These are phyloP conservation scores for Clepsis dumicolana DNA, from an alignment of 2,888 invertebrate genomes.

Conservation along the genomic window DNA sequence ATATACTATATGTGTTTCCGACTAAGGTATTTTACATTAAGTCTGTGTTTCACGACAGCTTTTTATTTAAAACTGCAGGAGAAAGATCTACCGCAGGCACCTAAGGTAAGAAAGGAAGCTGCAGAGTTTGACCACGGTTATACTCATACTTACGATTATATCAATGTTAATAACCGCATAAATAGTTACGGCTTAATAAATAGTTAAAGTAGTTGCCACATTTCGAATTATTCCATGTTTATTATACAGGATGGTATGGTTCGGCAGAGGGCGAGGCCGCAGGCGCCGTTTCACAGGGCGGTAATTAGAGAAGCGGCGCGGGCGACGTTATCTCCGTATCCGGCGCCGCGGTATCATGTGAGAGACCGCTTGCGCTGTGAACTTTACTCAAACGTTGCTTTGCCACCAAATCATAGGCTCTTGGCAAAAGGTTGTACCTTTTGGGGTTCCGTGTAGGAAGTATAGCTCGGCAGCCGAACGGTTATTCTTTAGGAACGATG, in stretches of 20 bases:
- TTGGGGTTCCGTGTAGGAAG: neutral
- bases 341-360: slow-evolving; percentile 76
- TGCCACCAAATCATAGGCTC: slow-evolving; percentile 21
- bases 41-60: too few species aligned
- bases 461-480: neutral
- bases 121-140: neutral
- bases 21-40: too few species aligned
- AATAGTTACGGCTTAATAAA: slow-evolving; percentile 31
- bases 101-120: neutral
- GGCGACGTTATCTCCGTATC: slow-evolving; percentile 71
- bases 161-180: slow-evolving; percentile 2
- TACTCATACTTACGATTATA: neutral
- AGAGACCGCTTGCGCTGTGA: slow-evolving; percentile 66
- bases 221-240: slow-evolving; percentile 33
- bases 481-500: neutral
- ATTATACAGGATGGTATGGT: slow-evolving; percentile 25
- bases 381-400: slow-evolving; percentile 23
- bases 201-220: slow-evolving; percentile 27
- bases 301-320: slow-evolving; percentile 75
- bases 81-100: too few species aligned
- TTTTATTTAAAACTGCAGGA: too few species aligned
- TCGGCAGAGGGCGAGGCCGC: slow-evolving; percentile 29
- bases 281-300: slow-evolving; percentile 53
- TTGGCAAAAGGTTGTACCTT: neutral
- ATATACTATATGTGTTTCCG: too few species aligned